A percentile compares a stretch with the other conserved stretches of the same genome.
Conservation (phyloP, 1,140 invertebrate species). For the Acromyrmex charruanus region DNA sequence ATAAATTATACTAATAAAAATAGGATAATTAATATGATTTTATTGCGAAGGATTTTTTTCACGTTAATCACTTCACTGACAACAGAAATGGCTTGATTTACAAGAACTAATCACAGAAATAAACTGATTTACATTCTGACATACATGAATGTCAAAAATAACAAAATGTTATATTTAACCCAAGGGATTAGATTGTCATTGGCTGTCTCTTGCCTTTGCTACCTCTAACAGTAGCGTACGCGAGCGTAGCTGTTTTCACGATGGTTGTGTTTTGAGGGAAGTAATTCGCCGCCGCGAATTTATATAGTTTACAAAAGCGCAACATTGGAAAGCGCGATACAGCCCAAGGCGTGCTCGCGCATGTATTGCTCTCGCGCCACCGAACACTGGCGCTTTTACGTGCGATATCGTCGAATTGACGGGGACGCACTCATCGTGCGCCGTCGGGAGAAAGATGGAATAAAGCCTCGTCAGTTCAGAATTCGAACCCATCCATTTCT, state of each 20-base stretch:
- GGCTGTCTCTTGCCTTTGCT: no score
- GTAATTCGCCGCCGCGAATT: conserved; percentile 13
- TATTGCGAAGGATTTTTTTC: no score
- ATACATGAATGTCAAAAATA: no score
- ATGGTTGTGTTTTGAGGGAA: not conserved
- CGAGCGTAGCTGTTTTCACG: not conserved
- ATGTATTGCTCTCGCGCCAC: conserved; percentile 42
- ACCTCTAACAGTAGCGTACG: not conserved
- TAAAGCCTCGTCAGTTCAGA: conserved; percentile 31
- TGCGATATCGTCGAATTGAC: conserved; percentile 53
- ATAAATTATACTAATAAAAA: no score
- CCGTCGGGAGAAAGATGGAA: conserved; percentile 46
- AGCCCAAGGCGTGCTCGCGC: conserved; percentile 47
- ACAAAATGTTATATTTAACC: no score
- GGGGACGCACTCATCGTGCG: conserved; percentile 27
- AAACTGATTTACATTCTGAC: no score
- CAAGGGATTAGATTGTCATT: no score
- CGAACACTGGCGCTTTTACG: conserved; percentile 39
- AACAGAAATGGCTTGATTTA: no score
- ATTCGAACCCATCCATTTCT: conserved; percentile 38
- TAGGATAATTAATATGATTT: no score
- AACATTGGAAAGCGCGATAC: conserved; percentile 22
- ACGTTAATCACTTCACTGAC: no score
- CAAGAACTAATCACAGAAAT: no score
- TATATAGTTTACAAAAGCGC: conserved; percentile 32